Conservation (phyloP, 2,797 vertebrate genomes). For the Acanthurus lineatus region DNA sequence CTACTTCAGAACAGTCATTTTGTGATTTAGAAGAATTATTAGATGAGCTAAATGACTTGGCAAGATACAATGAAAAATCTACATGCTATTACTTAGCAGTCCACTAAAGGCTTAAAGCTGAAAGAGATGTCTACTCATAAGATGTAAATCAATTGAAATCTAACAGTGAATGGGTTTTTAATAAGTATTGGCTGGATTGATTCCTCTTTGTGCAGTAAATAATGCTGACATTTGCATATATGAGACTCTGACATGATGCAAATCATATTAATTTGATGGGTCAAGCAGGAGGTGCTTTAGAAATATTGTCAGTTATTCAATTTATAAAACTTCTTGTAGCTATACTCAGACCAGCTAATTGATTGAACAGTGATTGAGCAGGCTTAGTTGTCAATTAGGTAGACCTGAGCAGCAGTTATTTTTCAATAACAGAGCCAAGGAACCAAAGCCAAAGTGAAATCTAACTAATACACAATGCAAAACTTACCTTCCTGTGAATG, state of each 20-base stretch:
- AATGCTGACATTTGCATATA: constrained; percentile 15
- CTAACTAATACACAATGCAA: constrained; percentile 27
- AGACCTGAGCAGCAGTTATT: constrained; percentile 33
- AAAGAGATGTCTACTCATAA: neutral
- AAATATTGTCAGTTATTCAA: constrained; percentile 16
- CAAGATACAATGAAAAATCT: neutral
- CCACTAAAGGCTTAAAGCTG: neutral
- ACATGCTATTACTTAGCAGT: neutral
- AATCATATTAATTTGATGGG: constrained; percentile 12
- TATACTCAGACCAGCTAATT: neutral
- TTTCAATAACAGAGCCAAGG: constrained; percentile 46
- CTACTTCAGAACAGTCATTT: constrained; percentile 13
- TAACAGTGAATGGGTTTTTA: constrained; percentile 21
- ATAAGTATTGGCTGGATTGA: constrained; percentile 12
- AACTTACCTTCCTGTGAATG: constrained; percentile 31
- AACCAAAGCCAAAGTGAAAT: constrained; percentile 30
- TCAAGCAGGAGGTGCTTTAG: constrained; percentile 1
- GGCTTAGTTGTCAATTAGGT: constrained; percentile 17
- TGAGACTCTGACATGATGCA: neutral
- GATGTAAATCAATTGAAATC: constrained; percentile 2
- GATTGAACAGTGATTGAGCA: constrained; percentile 30
- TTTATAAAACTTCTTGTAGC: neutral
- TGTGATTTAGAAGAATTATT: constrained; percentile 14
- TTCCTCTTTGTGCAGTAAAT: constrained; percentile 11
- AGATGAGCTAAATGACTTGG: neutral